Evolutionary conservation across 2,113 vertebrate species (phyloP).

Genomic region (Colossoma macropomum): DNA sequence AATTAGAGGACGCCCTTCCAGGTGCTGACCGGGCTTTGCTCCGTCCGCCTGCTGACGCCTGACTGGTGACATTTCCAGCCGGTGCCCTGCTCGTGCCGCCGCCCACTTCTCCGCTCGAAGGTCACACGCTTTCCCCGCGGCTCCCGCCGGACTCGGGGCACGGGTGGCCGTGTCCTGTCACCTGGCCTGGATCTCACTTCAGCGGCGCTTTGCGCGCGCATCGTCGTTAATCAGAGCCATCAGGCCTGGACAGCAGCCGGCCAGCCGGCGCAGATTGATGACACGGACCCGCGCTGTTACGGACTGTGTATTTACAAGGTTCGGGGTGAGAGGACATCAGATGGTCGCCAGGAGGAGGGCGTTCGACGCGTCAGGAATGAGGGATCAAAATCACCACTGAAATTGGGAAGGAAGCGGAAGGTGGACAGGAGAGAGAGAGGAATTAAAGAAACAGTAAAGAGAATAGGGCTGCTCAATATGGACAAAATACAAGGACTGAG

Average conservation of each 20-base stretch:
- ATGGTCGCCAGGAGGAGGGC: slow-evolving; percentile 42
- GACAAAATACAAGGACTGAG: too few relatives aligned
- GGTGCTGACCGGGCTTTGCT: slow-evolving; percentile 81
- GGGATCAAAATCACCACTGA: slow-evolving; percentile 36
- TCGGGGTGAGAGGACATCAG: slow-evolving; percentile 42
- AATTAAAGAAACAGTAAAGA: neutral
- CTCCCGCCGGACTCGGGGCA: slow-evolving; percentile 51
- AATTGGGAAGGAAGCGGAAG: neutral
- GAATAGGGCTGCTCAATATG: too few relatives aligned
- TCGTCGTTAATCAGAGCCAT: slow-evolving; percentile 80
- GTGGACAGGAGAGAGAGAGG: neutral
- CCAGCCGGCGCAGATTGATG: slow-evolving; percentile 74
- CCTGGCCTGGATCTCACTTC: slow-evolving; percentile 63
- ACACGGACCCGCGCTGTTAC: slow-evolving; percentile 61
- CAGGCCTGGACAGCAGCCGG: slow-evolving; percentile 16
- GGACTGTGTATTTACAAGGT: slow-evolving; percentile 51
- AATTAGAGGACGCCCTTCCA: slow-evolving; percentile 85
- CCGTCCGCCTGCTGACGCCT: slow-evolving; percentile 76
- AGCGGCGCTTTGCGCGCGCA: slow-evolving; percentile 45
- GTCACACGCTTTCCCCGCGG: slow-evolving; percentile 32
- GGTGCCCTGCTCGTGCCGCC: slow-evolving; percentile 62
- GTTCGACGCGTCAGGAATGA: slow-evolving; percentile 36
- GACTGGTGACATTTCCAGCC: slow-evolving; percentile 83
- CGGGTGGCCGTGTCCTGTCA: slow-evolving; percentile 65
- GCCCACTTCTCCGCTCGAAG: slow-evolving; percentile 37